A percentile compares a stretch with the other conserved stretches of the same genome.
Conservation (phyloP, 2,113 vertebrate species). For the Chitala chitala region DNA sequence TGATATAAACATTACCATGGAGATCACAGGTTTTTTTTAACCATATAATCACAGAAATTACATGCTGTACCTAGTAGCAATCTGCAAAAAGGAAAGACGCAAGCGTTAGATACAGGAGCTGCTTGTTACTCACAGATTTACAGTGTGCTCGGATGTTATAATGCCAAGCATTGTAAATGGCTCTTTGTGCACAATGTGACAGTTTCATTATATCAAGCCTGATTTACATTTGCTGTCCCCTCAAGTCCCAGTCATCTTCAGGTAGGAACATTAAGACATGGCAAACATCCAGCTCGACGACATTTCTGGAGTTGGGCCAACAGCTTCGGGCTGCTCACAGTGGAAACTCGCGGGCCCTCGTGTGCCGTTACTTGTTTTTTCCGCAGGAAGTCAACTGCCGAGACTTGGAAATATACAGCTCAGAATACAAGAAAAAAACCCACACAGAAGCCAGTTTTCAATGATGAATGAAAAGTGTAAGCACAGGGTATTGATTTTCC, state of each 20-base stretch:
- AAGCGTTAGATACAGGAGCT: background rate
- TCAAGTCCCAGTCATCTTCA: background rate
- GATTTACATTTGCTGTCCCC: background rate
- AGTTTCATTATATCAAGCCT: background rate
- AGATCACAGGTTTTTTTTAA: background rate
- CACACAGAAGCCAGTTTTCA: slow-evolving; percentile 26
- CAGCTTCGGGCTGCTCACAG: too few species aligned
- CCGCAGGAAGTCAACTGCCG: background rate
- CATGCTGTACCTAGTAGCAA: background rate
- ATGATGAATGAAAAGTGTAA: slow-evolving; percentile 34
- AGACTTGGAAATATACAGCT: background rate
- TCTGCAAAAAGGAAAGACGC: background rate
- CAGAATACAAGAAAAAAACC: slow-evolving; percentile 10
- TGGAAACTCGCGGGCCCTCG: too few species aligned
- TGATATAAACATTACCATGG: slow-evolving; percentile 2
- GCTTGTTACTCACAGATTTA: background rate
- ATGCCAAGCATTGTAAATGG: background rate
- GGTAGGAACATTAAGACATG: background rate
- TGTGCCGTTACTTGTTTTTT: background rate
- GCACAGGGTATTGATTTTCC: slow-evolving; percentile 42
- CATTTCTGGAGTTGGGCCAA: background rate
- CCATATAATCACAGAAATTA: slow-evolving; percentile 15
- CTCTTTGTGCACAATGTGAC: background rate
- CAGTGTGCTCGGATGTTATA: background rate
- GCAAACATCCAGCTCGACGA: background rate